A percentile compares a stretch with the other conserved stretches of the same genome.
Evolutionary conservation across 2,797 vertebrate species (phyloP).

Genomic region (Knipowitschia caucasica): DNA sequence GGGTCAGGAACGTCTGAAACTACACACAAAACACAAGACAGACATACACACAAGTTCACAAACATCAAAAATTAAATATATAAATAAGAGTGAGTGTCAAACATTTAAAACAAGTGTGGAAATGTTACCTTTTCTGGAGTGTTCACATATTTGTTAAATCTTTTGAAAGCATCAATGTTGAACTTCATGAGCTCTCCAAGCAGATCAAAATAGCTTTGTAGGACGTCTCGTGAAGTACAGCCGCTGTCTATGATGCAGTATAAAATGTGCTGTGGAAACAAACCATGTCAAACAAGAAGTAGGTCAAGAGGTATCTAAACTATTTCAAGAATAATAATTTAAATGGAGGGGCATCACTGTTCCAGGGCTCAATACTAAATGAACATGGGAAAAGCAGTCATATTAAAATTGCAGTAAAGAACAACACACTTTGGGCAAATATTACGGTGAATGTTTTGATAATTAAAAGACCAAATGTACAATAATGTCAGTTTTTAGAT

Average conservation of each 20-base stretch:
- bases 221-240: constrained; percentile 93
- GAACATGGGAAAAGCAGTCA: no score
- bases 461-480: no score
- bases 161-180: constrained; percentile 96
- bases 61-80: no score
- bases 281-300: not conserved
- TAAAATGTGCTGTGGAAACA: constrained; percentile 86
- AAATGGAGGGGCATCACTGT: no score
- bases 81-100: not conserved
- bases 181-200: constrained; percentile 99
- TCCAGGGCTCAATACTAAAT: no score
- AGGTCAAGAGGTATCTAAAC: no score
- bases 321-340: no score
- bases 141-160: constrained; percentile 98
- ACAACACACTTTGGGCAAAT: no score
- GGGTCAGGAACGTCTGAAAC: constrained; percentile 96
- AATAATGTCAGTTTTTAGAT: no score
- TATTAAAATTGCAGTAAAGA: no score
- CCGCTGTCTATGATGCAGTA: constrained; percentile 99
- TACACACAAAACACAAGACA: constrained; percentile 38
- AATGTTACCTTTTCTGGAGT: constrained; percentile 90
- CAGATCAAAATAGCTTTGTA: constrained; percentile 98
- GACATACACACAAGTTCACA: not conserved
- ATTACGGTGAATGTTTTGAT: no score
- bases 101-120: not conserved